phyloP scores from a whole-genome alignment of 2,113 vertebrate species.

The Hypomesus transpacificus region DNA sequence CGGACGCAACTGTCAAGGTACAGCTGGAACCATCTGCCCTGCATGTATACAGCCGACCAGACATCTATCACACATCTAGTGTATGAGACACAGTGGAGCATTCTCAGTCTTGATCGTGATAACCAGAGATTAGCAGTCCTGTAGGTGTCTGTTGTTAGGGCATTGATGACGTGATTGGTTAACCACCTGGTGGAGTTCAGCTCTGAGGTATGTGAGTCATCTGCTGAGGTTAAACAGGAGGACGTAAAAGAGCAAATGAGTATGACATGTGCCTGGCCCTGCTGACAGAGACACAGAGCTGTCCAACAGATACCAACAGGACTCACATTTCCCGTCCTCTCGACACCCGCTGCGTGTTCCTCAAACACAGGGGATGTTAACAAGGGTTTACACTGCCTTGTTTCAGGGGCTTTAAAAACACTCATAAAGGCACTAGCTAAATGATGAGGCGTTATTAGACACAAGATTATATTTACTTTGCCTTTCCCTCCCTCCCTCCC shows the following conservation, averaged over 20 bases:
- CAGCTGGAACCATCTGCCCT: slow-evolving; percentile 22
- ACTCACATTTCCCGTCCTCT: slow-evolving; percentile 29
- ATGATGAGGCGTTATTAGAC: neutral
- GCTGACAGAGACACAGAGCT: slow-evolving; percentile 3
- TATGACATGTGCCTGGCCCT: slow-evolving; percentile 13
- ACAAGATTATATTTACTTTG: neutral
- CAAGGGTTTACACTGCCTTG: neutral
- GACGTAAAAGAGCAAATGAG: slow-evolving; percentile 51
- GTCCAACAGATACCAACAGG: neutral
- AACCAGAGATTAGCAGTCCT: no score
- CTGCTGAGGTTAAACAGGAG: slow-evolving; percentile 24
- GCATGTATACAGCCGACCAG: no score
- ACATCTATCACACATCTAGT: no score
- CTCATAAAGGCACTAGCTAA: no score
- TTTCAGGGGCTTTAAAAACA: neutral
- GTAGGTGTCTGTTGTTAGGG: neutral
- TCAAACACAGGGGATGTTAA: neutral
- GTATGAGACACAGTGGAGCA: no score
- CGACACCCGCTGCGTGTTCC: slow-evolving; percentile 8
- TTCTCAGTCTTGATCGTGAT: no score
- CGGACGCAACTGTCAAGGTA: slow-evolving; percentile 81
- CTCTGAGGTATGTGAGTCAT: slow-evolving; percentile 27
- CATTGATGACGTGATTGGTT: slow-evolving; percentile 23
- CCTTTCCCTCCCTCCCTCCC: slow-evolving; percentile 4
- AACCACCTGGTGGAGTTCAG: slow-evolving; percentile 38